Conservation (phyloP, 2,113 vertebrate genomes). For the Phyllostomus hastatus region DNA sequence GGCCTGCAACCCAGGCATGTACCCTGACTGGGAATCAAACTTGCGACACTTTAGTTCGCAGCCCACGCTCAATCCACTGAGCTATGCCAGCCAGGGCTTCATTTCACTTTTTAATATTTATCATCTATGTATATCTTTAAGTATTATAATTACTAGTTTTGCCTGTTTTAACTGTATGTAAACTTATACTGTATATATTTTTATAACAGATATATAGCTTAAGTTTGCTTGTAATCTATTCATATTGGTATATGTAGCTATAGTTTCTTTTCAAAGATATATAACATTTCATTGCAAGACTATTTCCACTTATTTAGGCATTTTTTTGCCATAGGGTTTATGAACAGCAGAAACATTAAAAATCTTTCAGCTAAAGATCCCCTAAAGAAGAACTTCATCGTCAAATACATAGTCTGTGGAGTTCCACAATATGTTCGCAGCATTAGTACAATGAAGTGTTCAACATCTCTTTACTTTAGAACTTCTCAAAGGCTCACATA, state of each 20-base stretch:
- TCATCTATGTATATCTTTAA: background rate
- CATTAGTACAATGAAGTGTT: background rate
- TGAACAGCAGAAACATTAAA: background rate
- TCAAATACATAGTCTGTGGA: background rate
- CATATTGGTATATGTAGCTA: background rate
- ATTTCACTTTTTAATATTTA: background rate
- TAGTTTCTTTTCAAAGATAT: background rate
- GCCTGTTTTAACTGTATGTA: background rate
- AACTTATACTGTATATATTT: background rate
- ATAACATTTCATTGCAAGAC: background rate
- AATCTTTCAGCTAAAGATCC: background rate
- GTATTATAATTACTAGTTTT: background rate
- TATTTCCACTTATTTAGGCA: background rate
- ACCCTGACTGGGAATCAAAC: too few species aligned
- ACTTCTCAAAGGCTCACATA: background rate
- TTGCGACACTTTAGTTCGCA: too few species aligned
- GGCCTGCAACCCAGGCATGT: too few species aligned
- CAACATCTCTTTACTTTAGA: background rate
- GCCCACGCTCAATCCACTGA: too few species aligned
- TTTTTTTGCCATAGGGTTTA: background rate
- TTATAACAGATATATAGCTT: background rate
- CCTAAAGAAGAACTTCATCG: background rate
- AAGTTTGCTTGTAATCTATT: background rate
- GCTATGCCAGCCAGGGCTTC: too few species aligned
- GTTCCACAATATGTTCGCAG: background rate